Conservation (phyloP, 2,888 invertebrate genomes). For the Lepidocyrtinus sp. region DNA sequence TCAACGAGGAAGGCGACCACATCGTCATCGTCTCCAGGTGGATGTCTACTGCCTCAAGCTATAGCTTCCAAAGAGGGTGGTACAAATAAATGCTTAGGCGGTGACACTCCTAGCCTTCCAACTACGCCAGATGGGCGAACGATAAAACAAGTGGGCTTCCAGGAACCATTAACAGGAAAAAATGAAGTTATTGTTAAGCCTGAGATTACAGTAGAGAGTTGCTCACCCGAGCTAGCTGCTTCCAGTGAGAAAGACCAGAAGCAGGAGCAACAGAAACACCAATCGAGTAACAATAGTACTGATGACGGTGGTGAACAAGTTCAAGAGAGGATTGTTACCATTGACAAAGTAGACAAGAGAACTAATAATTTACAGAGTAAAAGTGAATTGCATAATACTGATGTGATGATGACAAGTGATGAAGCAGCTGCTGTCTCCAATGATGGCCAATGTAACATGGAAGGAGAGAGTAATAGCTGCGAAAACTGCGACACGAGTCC, state of each 20-base stretch:
- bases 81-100: slow-evolving; percentile 46
- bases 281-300: slow-evolving; percentile 27
- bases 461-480: slow-evolving; percentile 16
- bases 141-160: slow-evolving; percentile 68
- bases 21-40: slow-evolving; percentile 42
- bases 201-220: slow-evolving; percentile 69
- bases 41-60: slow-evolving; percentile 42
- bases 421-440: slow-evolving; percentile 34
- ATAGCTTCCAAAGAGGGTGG: slow-evolving; percentile 46
- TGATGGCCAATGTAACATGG: slow-evolving; percentile 17
- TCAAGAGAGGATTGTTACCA: slow-evolving; percentile 42
- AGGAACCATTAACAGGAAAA: slow-evolving; percentile 67
- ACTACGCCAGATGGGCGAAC: slow-evolving; percentile 63
- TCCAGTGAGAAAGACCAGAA: slow-evolving; percentile 35
- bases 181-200: slow-evolving; percentile 65
- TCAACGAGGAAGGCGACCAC: slow-evolving; percentile 56
- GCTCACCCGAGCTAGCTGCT: slow-evolving; percentile 67
- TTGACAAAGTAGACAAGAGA: slow-evolving; percentile 38
- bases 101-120: slow-evolving; percentile 58
- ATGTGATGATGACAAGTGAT: slow-evolving; percentile 52
- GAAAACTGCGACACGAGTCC: slow-evolving; percentile 39
- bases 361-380: slow-evolving; percentile 49
- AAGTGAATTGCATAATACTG: slow-evolving; percentile 37
- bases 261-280: slow-evolving; percentile 9
- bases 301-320: slow-evolving; percentile 35